These are phyloP conservation scores for Peromyscus aztecus DNA, from an alignment of 2,797 vertebrate species.

Conservation along the genomic window DNA sequence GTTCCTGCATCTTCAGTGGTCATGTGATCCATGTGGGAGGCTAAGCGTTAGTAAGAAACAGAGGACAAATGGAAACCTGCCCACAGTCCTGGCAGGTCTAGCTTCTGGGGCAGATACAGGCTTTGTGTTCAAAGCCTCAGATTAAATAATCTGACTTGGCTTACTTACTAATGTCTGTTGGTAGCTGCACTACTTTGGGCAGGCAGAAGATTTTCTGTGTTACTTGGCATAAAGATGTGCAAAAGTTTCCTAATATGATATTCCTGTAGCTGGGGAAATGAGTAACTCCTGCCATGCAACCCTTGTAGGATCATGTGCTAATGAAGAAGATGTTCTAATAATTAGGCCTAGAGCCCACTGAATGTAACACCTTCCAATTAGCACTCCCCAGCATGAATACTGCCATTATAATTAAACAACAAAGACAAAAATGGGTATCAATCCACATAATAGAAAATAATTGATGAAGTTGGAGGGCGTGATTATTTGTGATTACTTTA, in stretches of 20 bases:
- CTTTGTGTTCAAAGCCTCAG: slow-evolving; percentile 42
- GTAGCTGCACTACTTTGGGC: background rate
- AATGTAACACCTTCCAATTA: slow-evolving; percentile 93
- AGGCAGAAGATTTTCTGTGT: slow-evolving; percentile 43
- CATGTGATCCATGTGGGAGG: background rate
- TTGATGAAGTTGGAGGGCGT: slow-evolving; percentile 91
- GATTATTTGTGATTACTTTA: slow-evolving; percentile 92
- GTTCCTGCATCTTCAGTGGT: background rate
- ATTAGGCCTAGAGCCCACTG: slow-evolving; percentile 88
- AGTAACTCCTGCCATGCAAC: slow-evolving; percentile 80
- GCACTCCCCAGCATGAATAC: slow-evolving; percentile 89
- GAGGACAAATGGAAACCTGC: slow-evolving; percentile 39
- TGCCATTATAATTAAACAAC: slow-evolving; percentile 90
- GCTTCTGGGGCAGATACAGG: background rate
- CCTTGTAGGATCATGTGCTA: slow-evolving; percentile 88
- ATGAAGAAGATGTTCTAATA: slow-evolving; percentile 90
- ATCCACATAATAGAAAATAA: slow-evolving; percentile 92
- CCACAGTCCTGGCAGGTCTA: background rate
- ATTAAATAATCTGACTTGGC: slow-evolving; percentile 4
- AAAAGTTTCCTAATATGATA: slow-evolving; percentile 80
- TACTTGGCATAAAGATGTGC: slow-evolving; percentile 60
- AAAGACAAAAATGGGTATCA: slow-evolving; percentile 89
- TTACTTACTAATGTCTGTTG: slow-evolving; percentile 31
- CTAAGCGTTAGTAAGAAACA: slow-evolving; percentile 39
- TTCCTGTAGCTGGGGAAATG: slow-evolving; percentile 83